Evolutionary conservation across 2,797 vertebrate genomes (phyloP).

Genomic region (Macroramphosus scolopax): DNA sequence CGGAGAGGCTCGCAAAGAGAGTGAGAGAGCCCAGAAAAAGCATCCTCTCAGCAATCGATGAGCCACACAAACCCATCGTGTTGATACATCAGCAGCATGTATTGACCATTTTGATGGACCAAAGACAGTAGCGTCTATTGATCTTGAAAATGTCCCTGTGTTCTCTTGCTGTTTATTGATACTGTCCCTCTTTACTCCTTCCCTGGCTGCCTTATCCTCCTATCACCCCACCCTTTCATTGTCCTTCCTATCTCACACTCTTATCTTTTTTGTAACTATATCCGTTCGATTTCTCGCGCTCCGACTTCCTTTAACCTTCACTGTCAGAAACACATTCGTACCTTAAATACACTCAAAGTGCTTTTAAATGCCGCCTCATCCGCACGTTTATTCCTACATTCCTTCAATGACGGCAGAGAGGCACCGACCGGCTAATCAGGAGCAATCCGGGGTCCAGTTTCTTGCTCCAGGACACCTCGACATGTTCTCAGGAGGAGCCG

Average conservation of each 20-base stretch:
- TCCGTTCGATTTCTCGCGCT: too few species aligned
- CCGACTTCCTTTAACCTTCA: too few species aligned
- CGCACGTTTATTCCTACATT: too few species aligned
- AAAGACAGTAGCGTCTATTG: slow-evolving; percentile 44
- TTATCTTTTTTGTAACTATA: slow-evolving; percentile 4
- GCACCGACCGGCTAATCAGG: too few species aligned
- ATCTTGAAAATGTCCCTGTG: slow-evolving; percentile 34
- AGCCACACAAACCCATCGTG: slow-evolving; percentile 27
- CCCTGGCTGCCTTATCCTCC: slow-evolving; percentile 2
- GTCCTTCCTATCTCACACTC: neutral
- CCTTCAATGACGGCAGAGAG: too few species aligned
- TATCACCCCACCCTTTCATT: slow-evolving; percentile 10
- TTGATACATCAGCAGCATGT: slow-evolving; percentile 43
- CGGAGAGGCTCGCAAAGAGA: slow-evolving; percentile 18
- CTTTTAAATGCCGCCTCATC: too few species aligned
- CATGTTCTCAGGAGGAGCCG: too few species aligned
- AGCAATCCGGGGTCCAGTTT: too few species aligned
- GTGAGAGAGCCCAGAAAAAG: slow-evolving; percentile 1
- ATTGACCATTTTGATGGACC: slow-evolving; percentile 42
- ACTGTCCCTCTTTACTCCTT: neutral
- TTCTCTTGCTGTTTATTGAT: slow-evolving; percentile 26
- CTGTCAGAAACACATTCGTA: too few species aligned
- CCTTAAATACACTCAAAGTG: too few species aligned
- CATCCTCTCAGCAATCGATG: slow-evolving; percentile 31
- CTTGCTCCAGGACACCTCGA: too few species aligned